Evolutionary conservation across 1,140 invertebrate genomes (phyloP).

Genomic region (Papilio aristodemus): DNA sequence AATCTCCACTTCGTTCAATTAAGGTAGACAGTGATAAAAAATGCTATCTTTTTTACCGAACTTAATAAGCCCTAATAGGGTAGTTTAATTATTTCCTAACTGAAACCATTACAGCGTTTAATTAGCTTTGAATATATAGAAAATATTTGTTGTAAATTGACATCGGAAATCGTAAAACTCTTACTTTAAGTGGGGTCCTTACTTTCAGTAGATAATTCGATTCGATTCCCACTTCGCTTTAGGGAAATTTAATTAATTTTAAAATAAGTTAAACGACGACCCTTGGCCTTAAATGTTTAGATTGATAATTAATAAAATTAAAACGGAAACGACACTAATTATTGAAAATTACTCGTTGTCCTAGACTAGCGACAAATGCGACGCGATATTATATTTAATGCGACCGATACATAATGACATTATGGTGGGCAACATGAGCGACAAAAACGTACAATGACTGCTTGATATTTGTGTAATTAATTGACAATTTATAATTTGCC

Average conservation of each 20-base stretch:
- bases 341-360: conserved; percentile 2
- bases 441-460: no score
- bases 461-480: no score
- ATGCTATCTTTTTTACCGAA: no score
- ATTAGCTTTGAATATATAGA: neutral
- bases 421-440: no score
- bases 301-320: neutral
- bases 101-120: neutral
- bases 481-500: no score
- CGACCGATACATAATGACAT: no score
- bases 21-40: no score
- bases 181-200: neutral
- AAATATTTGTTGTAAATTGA: neutral
- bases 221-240: neutral
- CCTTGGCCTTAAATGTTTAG: neutral
- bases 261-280: conserved; percentile 1
- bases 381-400: no score
- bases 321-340: neutral
- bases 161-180: neutral
- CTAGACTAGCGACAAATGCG: no score
- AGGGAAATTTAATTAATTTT: conserved; percentile 19
- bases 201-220: neutral
- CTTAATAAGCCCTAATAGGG: no score
- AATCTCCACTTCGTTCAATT: no score
- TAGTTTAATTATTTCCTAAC: neutral